Evolutionary conservation across 2,797 vertebrate species (phyloP), one percentile per base, ranked within the genome.

Genomic region (Rhynchotus rufescens): DNA sequence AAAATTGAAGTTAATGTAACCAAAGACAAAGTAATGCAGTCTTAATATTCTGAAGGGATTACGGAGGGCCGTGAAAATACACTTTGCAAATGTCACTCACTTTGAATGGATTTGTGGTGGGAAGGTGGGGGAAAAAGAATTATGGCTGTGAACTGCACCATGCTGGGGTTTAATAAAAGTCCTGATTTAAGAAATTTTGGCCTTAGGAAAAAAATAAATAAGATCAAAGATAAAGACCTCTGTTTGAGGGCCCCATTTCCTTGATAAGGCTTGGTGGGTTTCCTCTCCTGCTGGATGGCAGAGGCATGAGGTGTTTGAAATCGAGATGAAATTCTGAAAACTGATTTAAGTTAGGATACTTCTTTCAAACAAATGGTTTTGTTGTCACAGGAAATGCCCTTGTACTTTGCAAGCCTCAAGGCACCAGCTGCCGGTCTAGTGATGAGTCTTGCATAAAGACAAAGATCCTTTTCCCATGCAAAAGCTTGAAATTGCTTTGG

Each of bases 1-100:
- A 98, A 98, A 98, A 97, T 94, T 96, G 97, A 97, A 97, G 97
- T 97, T 96, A 97, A 97, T 97, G 97, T 98, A 98, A 97, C 97
- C 97, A 96, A 97, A 98, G 98, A 97, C 96, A 97, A 97, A 97
- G 97, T 97, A 96, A 97, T 86, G 96, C 94, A 86, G 96, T 94
- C 97, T 97, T 97, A 97, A 97, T 98, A 97, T 97, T 98, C 97
- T 97, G 97, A 95, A 93, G 97, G 98, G 97, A 98, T 98, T 98
- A 98, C 21, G 72, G 94, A 95, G 91, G 90, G 96, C 97, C 44
- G 54, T 87, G 96, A 94, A 97, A 97, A 97, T 82, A 93, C 88
- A 89, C 96, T 97, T 94, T 87, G 97, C 95, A 98, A 98, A 98
- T 98, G 97, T 97, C 97, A 97, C 65, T 82, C 93, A 93, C 96